Percentiles rank a stretch among this genome's conserved stretches.
Evolutionary conservation across 1,140 invertebrate species (phyloP).

Genomic region (Oncopodura yosiiana): DNA sequence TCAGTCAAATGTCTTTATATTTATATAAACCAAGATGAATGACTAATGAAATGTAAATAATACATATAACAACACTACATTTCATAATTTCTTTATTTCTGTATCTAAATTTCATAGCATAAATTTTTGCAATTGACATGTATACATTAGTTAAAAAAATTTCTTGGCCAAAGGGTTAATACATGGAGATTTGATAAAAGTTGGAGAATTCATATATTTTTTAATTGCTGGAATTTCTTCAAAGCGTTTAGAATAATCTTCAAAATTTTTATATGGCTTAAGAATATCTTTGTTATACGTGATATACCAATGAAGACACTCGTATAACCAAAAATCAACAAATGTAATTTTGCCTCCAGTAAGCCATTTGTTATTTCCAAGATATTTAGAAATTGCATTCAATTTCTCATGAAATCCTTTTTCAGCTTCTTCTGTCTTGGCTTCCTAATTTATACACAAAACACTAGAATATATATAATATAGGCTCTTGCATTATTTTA

Average conservation of each 20-base stretch:
- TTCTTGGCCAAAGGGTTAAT: too few relatives aligned
- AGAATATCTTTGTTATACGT: neutral
- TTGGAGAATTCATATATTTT: slow-evolving; percentile 11
- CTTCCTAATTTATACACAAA: neutral
- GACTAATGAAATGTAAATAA: too few relatives aligned
- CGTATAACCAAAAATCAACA: slow-evolving; percentile 16
- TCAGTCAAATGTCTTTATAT: too few relatives aligned
- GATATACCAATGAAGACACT: slow-evolving; percentile 1
- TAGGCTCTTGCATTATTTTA: neutral
- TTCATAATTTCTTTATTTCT: too few relatives aligned
- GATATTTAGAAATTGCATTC: neutral
- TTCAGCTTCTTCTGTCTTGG: neutral
- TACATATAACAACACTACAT: too few relatives aligned
- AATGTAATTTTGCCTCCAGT: slow-evolving; percentile 3
- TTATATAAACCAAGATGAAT: too few relatives aligned
- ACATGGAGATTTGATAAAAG: slow-evolving; percentile 11
- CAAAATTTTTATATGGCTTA: neutral
- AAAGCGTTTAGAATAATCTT: neutral
- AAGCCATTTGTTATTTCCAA: slow-evolving; percentile 1
- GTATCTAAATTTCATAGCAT: too few relatives aligned
- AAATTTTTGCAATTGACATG: too few relatives aligned
- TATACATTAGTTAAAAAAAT: too few relatives aligned
- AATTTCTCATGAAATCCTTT: neutral
- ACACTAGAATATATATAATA: neutral
- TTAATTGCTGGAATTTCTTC: slow-evolving; percentile 8